Conservation (phyloP, 2,888 invertebrate species). For the Parnassius orleans region DNA sequence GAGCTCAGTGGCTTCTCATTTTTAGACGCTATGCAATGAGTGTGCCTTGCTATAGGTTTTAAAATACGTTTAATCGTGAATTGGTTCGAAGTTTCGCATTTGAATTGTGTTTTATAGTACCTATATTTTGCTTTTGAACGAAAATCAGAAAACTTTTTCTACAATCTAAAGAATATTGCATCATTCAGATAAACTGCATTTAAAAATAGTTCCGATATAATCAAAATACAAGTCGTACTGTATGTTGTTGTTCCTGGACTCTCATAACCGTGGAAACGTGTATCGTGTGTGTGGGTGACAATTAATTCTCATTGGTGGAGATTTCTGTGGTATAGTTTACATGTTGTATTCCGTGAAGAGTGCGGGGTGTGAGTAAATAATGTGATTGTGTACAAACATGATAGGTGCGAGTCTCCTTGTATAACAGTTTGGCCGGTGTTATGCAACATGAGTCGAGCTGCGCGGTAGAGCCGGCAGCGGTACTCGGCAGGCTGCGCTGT, state of each 20-base stretch:
- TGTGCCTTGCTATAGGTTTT: too few species aligned
- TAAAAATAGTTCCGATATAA: too few species aligned
- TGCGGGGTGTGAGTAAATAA: conserved; percentile 55
- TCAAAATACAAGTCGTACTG: too few species aligned
- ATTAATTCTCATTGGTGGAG: conserved; percentile 5
- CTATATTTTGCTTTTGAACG: too few species aligned
- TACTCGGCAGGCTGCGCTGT: conserved; percentile 51
- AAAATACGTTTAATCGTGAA: too few species aligned
- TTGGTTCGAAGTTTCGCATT: too few species aligned
- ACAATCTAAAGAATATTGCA: too few species aligned
- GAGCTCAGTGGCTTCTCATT: conserved; percentile 27
- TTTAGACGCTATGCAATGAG: conserved; percentile 1
- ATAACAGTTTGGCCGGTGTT: conserved; percentile 53
- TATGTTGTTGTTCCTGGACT: conserved; percentile 31
- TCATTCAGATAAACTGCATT: too few species aligned
- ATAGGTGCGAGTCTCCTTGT: conserved; percentile 44
- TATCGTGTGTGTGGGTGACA: too few species aligned
- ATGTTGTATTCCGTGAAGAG: conserved; percentile 26
- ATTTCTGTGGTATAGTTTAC: conserved; percentile 20
- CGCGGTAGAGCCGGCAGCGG: conserved; percentile 28
- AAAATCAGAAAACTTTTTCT: too few species aligned
- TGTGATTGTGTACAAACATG: conserved; percentile 63
- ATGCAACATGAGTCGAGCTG: conserved; percentile 60
- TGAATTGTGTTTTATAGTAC: too few species aligned
- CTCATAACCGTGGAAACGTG: conserved; percentile 33